These are phyloP conservation scores for Nebria ingens DNA, from an alignment of 1,140 invertebrate species.

Conservation along the genomic window DNA sequence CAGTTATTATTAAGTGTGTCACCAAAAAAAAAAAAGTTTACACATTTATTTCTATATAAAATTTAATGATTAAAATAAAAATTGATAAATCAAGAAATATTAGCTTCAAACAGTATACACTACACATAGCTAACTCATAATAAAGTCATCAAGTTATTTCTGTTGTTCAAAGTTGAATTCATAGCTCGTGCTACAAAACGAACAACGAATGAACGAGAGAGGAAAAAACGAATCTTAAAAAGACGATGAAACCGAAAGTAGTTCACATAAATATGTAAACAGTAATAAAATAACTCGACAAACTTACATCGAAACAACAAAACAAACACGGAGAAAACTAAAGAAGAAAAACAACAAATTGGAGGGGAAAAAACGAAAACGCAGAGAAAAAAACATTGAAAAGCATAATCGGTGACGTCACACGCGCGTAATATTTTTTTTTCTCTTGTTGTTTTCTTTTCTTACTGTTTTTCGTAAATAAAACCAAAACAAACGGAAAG, in stretches of 20 bases:
- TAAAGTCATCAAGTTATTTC: too few relatives aligned
- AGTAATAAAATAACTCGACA: slow-evolving; percentile 7
- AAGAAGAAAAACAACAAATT: background rate
- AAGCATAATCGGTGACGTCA: slow-evolving; percentile 7
- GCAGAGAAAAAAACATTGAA: background rate
- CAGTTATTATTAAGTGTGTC: too few relatives aligned
- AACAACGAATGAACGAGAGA: background rate
- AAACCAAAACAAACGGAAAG: background rate
- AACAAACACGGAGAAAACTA: background rate
- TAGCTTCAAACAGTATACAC: too few relatives aligned
- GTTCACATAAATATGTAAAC: slow-evolving; percentile 8
- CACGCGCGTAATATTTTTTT: background rate
- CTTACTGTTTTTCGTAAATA: background rate
- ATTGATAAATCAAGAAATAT: too few relatives aligned
- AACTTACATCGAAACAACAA: background rate
- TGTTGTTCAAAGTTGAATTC: too few relatives aligned
- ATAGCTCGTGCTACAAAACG: background rate
- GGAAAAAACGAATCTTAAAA: background rate
- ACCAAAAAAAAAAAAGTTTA: too few relatives aligned
- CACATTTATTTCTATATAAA: too few relatives aligned
- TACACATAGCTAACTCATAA: too few relatives aligned
- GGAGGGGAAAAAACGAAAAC: background rate
- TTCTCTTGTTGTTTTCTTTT: background rate
- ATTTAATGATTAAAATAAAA: too few relatives aligned
- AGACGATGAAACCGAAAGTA: slow-evolving; percentile 4